Evolutionary conservation across 2,797 vertebrate genomes (phyloP).

Genomic region (Naso thynnoides): DNA sequence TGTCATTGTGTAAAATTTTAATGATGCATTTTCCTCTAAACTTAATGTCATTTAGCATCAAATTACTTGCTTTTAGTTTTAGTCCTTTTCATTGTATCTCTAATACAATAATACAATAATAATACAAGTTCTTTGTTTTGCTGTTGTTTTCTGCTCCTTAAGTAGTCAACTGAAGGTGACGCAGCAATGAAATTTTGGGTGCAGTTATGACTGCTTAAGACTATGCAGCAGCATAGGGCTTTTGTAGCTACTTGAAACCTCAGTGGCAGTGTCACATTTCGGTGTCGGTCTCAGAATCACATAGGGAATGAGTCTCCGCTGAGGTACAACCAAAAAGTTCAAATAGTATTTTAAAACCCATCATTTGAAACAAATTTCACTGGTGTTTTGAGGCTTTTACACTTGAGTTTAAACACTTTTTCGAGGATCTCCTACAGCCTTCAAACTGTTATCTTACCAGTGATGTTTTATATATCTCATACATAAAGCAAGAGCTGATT

Average conservation of each 20-base stretch:
- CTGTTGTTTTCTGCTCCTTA: constrained; percentile 1
- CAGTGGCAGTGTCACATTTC: constrained; percentile 7
- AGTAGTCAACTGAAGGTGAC: constrained; percentile 2
- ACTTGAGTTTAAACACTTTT: not conserved
- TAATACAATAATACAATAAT: no score
- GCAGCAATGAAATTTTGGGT: constrained; percentile 1
- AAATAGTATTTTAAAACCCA: not conserved
- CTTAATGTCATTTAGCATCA: not conserved
- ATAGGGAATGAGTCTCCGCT: not conserved
- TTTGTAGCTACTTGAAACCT: not conserved
- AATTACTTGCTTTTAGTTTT: not conserved
- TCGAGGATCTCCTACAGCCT: not conserved
- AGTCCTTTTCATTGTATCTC: not conserved
- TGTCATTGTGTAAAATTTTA: not conserved
- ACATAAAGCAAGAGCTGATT: not conserved
- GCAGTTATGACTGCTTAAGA: constrained; percentile 1
- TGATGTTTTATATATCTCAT: constrained; percentile 7
- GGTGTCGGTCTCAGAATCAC: not conserved
- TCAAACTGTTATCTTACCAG: not conserved
- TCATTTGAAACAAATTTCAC: constrained; percentile 11
- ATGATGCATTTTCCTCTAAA: not conserved
- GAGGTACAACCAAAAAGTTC: not conserved
- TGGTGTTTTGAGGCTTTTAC: not conserved
- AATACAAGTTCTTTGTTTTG: constrained; percentile 6
- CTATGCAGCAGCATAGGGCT: constrained; percentile 6